Conservation (phyloP, 2,113 vertebrate species). For the Corapipo altera region DNA sequence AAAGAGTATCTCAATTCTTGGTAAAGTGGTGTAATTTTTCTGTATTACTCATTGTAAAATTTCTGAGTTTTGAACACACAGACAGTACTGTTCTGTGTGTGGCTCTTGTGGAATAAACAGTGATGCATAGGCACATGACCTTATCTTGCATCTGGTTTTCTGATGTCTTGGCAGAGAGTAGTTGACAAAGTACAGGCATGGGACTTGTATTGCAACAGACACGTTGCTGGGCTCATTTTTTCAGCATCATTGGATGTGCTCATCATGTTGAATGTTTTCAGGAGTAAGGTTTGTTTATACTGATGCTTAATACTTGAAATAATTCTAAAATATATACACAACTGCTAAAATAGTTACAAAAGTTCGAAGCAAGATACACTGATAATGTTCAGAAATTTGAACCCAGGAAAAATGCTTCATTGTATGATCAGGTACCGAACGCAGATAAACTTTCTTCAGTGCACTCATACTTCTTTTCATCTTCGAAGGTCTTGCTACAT, state of each 20-base stretch:
- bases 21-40: not conserved
- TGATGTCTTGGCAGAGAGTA: slow-evolving; percentile 10
- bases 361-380: not conserved
- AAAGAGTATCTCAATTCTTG: not conserved
- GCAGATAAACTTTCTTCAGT: not conserved
- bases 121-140: not conserved
- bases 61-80: not conserved
- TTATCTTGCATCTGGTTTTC: slow-evolving; percentile 21
- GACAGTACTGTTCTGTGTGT: not conserved
- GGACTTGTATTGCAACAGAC: slow-evolving; percentile 6
- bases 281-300: not conserved
- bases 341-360: not conserved
- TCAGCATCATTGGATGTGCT: not conserved
- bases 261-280: not conserved
- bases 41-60: not conserved
- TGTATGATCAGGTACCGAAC: not conserved
- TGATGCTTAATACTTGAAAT: not conserved
- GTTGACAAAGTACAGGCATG: not conserved
- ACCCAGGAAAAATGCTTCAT: not conserved
- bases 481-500: not conserved
- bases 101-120: not conserved
- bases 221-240: not conserved
- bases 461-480: not conserved
- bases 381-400: not conserved
- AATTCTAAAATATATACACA: not conserved